These are phyloP conservation scores for Ornithoptera priamus DNA, from an alignment of 2,888 invertebrate species.

Conservation along the genomic window DNA sequence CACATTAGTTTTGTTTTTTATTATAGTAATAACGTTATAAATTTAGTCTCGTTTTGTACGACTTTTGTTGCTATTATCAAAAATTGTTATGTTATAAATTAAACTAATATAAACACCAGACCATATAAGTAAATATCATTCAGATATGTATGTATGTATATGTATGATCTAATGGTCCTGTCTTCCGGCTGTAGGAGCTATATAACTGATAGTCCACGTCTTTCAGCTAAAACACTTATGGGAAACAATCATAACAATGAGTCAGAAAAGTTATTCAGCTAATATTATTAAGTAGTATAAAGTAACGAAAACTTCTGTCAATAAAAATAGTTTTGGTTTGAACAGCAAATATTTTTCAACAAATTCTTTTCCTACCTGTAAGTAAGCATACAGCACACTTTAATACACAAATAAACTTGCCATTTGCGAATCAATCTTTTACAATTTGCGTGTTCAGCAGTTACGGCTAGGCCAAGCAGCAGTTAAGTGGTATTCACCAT, in stretches of 20 bases:
- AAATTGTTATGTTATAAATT: too few relatives aligned
- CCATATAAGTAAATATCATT: too few relatives aligned
- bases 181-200: not conserved
- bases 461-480: slow-evolving; percentile 2
- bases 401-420: too few relatives aligned
- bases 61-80: not conserved
- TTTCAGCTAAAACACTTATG: not conserved
- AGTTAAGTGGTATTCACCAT: slow-evolving; percentile 25
- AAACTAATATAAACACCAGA: too few relatives aligned
- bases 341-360: too few relatives aligned
- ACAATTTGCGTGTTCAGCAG: not conserved
- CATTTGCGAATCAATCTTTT: too few relatives aligned
- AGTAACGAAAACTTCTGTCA: not conserved
- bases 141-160: too few relatives aligned
- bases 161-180: too few relatives aligned
- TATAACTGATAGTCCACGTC: slow-evolving; percentile 2
- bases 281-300: not conserved
- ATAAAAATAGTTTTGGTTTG: too few relatives aligned
- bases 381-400: too few relatives aligned
- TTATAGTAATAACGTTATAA: not conserved
- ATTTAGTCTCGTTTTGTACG: not conserved
- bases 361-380: too few relatives aligned
- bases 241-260: not conserved
- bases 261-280: not conserved
- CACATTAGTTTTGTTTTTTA: not conserved